phyloP scores from a whole-genome alignment of 2,888 invertebrate genomes.

The Chrysolina americana region DNA sequence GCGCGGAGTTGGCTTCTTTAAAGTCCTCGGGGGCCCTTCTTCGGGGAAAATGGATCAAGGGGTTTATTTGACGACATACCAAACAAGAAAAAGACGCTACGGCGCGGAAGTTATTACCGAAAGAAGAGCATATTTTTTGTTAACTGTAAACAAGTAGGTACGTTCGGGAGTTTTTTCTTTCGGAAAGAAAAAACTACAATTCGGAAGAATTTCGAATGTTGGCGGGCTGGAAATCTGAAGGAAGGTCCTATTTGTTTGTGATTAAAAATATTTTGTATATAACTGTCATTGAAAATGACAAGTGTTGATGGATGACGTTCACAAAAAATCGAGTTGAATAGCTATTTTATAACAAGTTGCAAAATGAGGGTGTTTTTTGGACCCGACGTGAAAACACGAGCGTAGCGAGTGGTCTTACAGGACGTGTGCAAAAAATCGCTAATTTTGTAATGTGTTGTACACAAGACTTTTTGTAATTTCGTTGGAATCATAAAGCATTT shows the following conservation, averaged over 20 bases:
- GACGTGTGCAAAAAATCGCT: too few relatives aligned
- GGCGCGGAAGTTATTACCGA: constrained; percentile 44
- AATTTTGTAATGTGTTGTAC: too few relatives aligned
- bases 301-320: too few relatives aligned
- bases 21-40: constrained; percentile 43
- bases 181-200: not conserved
- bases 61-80: constrained; percentile 45
- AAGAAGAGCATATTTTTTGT: constrained; percentile 12
- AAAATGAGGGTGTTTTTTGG: too few relatives aligned
- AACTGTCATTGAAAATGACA: too few relatives aligned
- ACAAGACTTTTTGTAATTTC: too few relatives aligned
- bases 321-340: too few relatives aligned
- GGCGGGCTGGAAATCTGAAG: not conserved
- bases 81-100: constrained; percentile 41
- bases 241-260: not conserved
- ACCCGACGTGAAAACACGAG: too few relatives aligned
- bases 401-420: too few relatives aligned
- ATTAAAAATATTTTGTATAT: too few relatives aligned
- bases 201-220: not conserved
- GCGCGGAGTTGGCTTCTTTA: constrained; percentile 41
- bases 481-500: too few relatives aligned
- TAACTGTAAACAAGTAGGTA: constrained; percentile 10
- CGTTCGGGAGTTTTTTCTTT: not conserved
- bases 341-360: too few relatives aligned
- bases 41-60: constrained; percentile 40